Percentiles rank a stretch among this genome's conserved stretches.
phyloP scores from a whole-genome alignment of 1,140 invertebrate species.

The Caenorhabditis latens region DNA sequence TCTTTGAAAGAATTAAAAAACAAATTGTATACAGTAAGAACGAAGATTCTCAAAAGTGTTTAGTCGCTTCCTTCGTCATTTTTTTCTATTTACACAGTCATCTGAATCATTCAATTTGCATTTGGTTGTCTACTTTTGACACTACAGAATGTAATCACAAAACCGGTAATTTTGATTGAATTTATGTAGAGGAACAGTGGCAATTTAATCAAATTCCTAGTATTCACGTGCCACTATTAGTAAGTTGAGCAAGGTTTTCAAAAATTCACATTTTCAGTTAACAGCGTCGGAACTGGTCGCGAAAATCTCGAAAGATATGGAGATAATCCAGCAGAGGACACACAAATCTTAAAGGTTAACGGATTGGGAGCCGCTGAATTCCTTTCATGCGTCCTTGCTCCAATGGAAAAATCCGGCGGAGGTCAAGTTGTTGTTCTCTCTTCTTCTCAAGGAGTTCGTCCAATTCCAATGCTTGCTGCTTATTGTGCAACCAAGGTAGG shows the following conservation, averaged over 20 bases:
- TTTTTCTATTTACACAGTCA: constrained; percentile 22
- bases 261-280: constrained; percentile 67
- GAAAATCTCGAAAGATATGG: constrained; percentile 74
- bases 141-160: neutral
- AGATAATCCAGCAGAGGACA: constrained; percentile 72
- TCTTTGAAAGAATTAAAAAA: constrained; percentile 36
- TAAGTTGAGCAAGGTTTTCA: neutral
- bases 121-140: neutral
- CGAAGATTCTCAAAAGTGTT: too few species aligned
- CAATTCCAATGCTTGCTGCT: constrained; percentile 74
- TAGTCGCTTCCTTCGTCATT: neutral
- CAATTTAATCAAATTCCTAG: neutral
- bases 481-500: constrained; percentile 71
- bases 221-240: neutral
- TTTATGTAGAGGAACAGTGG: neutral
- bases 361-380: constrained; percentile 74
- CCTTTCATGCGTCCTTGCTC: constrained; percentile 72
- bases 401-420: constrained; percentile 74
- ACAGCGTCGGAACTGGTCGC: constrained; percentile 75
- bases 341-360: constrained; percentile 73
- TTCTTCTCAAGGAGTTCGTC: constrained; percentile 72
- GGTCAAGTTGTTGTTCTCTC: constrained; percentile 76
- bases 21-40: neutral
- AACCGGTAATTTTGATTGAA: constrained; percentile 26
- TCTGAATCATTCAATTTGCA: neutral